A percentile compares a stretch with the other conserved stretches of the same genome.
phyloP scores from a whole-genome alignment of 2,888 invertebrate genomes.

The Lapara coniferarum region DNA sequence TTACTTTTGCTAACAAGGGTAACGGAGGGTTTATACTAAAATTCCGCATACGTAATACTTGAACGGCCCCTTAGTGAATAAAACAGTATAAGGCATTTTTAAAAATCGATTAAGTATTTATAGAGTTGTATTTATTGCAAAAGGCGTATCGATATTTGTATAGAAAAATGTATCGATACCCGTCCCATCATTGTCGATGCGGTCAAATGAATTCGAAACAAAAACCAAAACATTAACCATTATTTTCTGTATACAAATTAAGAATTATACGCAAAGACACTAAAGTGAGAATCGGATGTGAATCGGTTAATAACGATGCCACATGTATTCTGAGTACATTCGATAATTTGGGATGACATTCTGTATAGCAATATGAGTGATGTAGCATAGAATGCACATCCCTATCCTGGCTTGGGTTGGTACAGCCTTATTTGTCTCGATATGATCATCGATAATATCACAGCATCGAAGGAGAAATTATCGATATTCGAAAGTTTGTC shows the following conservation, averaged over 20 bases:
- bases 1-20: too few relatives aligned
- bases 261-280: conserved; percentile 41
- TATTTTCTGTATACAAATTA: conserved; percentile 4
- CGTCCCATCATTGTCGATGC: neutral
- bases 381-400: conserved; percentile 4
- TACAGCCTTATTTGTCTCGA: conserved; percentile 3
- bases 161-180: neutral
- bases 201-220: conserved; percentile 4
- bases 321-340: conserved; percentile 36
- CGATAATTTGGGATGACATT: conserved; percentile 14
- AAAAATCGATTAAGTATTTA: neutral
- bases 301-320: conserved; percentile 36
- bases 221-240: conserved; percentile 15
- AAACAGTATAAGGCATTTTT: too few relatives aligned
- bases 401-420: neutral
- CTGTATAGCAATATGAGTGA: conserved; percentile 3
- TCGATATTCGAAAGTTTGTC: neutral
- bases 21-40: too few relatives aligned
- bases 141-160: neutral
- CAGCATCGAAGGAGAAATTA: neutral
- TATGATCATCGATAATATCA: neutral
- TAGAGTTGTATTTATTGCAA: neutral
- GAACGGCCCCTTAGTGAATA: too few relatives aligned
- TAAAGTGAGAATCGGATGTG: conserved; percentile 52
- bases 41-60: too few relatives aligned